These are phyloP conservation scores for Chloroceryle amazona DNA, from an alignment of 2,797 vertebrate genomes.

Conservation along the genomic window DNA sequence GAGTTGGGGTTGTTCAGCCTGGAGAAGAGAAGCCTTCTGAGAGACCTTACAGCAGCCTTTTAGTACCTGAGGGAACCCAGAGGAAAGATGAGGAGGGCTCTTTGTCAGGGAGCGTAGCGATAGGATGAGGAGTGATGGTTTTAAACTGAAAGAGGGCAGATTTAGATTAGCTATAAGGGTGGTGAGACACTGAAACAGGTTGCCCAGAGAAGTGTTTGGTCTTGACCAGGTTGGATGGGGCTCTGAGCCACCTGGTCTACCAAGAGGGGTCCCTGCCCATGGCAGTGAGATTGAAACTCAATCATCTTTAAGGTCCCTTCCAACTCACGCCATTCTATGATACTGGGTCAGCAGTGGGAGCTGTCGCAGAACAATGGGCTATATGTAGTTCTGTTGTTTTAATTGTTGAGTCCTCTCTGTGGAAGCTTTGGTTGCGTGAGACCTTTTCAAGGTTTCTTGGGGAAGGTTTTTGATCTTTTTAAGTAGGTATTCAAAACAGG, in stretches of 20 bases:
- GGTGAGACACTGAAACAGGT: not conserved
- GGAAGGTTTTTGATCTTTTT: not conserved
- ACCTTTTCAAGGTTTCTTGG: not conserved
- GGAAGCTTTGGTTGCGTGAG: not conserved
- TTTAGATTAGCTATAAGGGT: not conserved
- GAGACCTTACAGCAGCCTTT: not conserved
- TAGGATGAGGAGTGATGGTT: not conserved
- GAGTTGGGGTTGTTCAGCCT: not conserved
- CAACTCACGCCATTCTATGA: not conserved
- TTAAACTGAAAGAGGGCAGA: not conserved
- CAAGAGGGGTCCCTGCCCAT: not conserved
- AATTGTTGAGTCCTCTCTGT: not conserved
- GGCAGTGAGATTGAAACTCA: not conserved
- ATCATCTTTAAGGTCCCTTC: not conserved
- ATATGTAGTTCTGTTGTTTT: accelerated
- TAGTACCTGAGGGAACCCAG: not conserved
- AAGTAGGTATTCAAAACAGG: not conserved
- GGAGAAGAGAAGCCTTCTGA: not conserved
- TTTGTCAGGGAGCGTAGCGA: not conserved
- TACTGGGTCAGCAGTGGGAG: not conserved
- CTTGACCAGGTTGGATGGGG: not conserved
- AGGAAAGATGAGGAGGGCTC: not conserved
- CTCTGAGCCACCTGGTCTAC: not conserved
- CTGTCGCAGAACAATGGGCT: not conserved
- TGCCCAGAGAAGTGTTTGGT: not conserved